Evolutionary conservation across 2,113 vertebrate genomes (phyloP).

Genomic region (Spea bombifrons): DNA sequence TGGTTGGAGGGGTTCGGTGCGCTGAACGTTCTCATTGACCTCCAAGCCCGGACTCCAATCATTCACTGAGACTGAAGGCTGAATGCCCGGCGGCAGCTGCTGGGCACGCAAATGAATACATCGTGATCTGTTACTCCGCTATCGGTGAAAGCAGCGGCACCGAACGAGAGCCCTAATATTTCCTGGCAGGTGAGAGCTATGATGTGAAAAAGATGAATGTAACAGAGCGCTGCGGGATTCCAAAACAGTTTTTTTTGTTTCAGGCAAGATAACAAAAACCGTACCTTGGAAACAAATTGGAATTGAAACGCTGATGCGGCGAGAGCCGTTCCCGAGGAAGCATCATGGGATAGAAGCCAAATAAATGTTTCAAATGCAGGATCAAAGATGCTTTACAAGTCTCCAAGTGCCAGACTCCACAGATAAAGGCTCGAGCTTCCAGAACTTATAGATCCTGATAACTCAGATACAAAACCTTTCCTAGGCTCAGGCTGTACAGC

Average conservation of each 20-base stretch:
- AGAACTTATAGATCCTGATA: too few species aligned
- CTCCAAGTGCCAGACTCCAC: too few species aligned
- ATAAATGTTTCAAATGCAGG: background rate
- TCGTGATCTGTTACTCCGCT: conserved; percentile 10
- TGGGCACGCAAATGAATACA: background rate
- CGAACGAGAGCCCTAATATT: conserved; percentile 1
- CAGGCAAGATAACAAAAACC: conserved; percentile 9
- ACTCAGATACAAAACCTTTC: too few species aligned
- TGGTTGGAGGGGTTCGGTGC: too few species aligned
- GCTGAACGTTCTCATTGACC: too few species aligned
- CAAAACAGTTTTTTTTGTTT: conserved; percentile 7
- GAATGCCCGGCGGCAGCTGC: too few species aligned
- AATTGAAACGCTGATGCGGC: background rate
- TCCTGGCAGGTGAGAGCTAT: conserved; percentile 12
- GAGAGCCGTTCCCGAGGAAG: background rate
- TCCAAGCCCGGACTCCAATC: background rate
- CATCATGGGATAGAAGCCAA: background rate
- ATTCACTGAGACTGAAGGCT: background rate
- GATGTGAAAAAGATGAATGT: conserved; percentile 13
- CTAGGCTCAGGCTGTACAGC: too few species aligned
- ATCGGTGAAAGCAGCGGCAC: conserved; percentile 3
- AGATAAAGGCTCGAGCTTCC: too few species aligned
- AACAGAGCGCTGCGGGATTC: background rate
- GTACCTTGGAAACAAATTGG: background rate
- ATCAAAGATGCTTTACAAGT: too few species aligned